Percentiles rank a stretch among this genome's conserved stretches.
These are phyloP conservation scores for Drosophila grimshawi DNA, from an alignment of 1,140 invertebrate species.

Conservation along the genomic window DNA sequence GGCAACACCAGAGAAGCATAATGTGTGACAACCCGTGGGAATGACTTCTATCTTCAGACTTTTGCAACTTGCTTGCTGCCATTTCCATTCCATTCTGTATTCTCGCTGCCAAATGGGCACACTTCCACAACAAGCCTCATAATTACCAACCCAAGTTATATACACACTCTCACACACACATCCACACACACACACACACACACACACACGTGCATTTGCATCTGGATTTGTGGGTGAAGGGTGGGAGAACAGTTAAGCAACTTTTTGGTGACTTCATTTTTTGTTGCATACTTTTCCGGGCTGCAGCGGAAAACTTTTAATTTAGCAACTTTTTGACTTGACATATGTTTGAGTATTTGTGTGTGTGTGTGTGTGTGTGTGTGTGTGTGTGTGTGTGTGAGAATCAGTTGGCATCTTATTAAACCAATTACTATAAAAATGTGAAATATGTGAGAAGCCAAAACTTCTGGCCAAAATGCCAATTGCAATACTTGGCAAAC, in stretches of 20 bases:
- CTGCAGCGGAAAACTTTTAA: slow-evolving; percentile 48
- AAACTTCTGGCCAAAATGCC: not conserved
- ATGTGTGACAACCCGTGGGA: not conserved
- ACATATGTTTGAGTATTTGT: not conserved
- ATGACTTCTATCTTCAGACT: not conserved
- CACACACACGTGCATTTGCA: slow-evolving; percentile 5
- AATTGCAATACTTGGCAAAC: slow-evolving; percentile 5
- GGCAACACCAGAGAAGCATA: not conserved
- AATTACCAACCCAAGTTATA: slow-evolving; percentile 39
- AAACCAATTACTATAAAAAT: slow-evolving; percentile 29
- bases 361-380: slow-evolving; percentile 1
- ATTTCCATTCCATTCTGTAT: slow-evolving; percentile 12
- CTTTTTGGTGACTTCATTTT: slow-evolving; percentile 42
- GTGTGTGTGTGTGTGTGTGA: slow-evolving; percentile 5
- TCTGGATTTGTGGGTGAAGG: slow-evolving; percentile 3
- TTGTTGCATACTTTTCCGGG: not conserved
- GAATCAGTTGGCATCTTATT: slow-evolving; percentile 40
- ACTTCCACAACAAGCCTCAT: slow-evolving; percentile 24
- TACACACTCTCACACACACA: slow-evolving; percentile 10
- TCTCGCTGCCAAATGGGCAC: slow-evolving; percentile 4
- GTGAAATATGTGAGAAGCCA: not conserved
- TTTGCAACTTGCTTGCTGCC: slow-evolving; percentile 10
- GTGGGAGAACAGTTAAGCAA: slow-evolving; percentile 31
- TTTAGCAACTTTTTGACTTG: slow-evolving; percentile 41
- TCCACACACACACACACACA: not conserved